These are phyloP conservation scores for Dilophus febrilis DNA, from an alignment of 2,888 invertebrate species.

Conservation along the genomic window DNA sequence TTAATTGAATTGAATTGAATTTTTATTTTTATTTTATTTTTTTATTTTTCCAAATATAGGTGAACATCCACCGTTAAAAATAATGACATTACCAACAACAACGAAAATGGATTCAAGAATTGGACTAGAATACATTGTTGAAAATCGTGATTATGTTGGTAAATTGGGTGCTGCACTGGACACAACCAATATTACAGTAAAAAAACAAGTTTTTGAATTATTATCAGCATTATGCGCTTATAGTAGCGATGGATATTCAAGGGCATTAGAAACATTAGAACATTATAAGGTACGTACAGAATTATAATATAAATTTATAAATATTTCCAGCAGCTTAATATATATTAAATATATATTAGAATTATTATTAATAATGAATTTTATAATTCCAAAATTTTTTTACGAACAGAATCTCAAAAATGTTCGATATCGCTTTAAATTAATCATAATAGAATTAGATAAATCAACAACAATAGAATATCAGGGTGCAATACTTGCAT, in stretches of 20 bases:
- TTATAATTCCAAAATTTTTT: neutral
- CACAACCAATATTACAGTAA: constrained; percentile 76
- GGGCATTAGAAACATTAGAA: constrained; percentile 79
- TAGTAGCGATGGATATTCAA: constrained; percentile 73
- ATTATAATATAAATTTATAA: neutral
- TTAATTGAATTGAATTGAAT: too few species aligned
- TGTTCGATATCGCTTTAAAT: constrained; percentile 75
- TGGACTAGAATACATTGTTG: constrained; percentile 86
- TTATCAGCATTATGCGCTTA: constrained; percentile 88
- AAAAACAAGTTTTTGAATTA: constrained; percentile 93
- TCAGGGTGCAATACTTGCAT: constrained; percentile 79
- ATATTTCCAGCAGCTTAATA: neutral
- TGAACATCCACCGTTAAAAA: too few species aligned
- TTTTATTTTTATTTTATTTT: too few species aligned
- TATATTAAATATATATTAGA: neutral
- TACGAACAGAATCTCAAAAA: constrained; percentile 69
- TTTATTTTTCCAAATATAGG: too few species aligned
- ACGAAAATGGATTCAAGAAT: constrained; percentile 39
- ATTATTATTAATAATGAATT: neutral
- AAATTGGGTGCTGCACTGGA: constrained; percentile 87
- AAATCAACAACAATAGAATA: constrained; percentile 68
- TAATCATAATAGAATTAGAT: constrained; percentile 77
- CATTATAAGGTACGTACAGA: constrained; percentile 59
- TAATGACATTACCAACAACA: too few species aligned
- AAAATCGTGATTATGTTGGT: constrained; percentile 79